A percentile compares a stretch with the other conserved stretches of the same genome.
phyloP scores from a whole-genome alignment of 2,113 vertebrate genomes.

The Triplophysa dalaica region DNA sequence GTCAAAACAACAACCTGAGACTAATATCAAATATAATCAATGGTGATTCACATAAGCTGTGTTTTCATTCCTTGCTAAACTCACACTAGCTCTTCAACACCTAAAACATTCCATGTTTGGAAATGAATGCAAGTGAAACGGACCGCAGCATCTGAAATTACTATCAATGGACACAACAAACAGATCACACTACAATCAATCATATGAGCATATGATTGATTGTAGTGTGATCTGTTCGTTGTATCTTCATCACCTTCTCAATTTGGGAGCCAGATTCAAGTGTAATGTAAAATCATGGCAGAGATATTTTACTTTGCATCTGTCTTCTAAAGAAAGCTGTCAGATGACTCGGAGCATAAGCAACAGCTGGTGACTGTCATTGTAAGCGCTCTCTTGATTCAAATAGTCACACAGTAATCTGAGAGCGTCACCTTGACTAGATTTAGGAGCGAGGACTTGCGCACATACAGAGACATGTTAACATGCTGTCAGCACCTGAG shows the following conservation, averaged over 20 bases:
- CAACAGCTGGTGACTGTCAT: conserved; percentile 48
- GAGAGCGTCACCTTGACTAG: conserved; percentile 57
- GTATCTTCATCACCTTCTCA: neutral
- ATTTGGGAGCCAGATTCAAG: neutral
- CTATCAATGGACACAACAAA: neutral
- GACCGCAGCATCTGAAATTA: neutral
- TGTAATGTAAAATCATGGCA: neutral
- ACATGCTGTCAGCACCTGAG: conserved; percentile 55
- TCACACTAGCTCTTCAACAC: neutral
- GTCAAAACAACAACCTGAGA: neutral
- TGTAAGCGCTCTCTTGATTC: neutral
- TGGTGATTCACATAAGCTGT: neutral
- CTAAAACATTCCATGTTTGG: conserved; percentile 4
- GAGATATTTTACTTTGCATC: neutral
- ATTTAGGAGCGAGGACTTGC: conserved; percentile 40
- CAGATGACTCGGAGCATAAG: conserved; percentile 15
- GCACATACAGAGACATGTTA: conserved; percentile 54
- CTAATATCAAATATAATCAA: neutral
- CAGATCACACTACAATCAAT: neutral
- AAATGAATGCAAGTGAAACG: neutral
- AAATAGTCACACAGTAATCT: conserved; percentile 35
- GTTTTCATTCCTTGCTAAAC: neutral
- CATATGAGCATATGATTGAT: no score
- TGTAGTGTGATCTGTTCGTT: neutral
- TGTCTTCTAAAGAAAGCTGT: conserved; percentile 7